Base-by-base conservation (phyloP, 2,797 vertebrate genomes). In the Chelon auratus region DNA sequence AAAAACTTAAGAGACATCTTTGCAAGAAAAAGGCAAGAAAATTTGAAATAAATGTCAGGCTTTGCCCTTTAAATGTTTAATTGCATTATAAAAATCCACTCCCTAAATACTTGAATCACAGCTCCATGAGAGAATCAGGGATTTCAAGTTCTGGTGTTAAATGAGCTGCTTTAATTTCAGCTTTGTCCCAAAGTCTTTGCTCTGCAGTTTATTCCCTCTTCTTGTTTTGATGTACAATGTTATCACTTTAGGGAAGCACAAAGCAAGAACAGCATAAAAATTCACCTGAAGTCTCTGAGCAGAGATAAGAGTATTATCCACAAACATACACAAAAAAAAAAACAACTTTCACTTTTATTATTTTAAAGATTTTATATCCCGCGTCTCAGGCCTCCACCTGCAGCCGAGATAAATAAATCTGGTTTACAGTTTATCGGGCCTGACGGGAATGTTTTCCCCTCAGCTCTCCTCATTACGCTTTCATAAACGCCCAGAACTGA, bases 211-310 rank as follows among this genome's bases (percentile, higher is more conserved):
- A 45, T 45, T 48, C 17, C 50, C 10, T 60, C 20, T 20, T 37
- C 18, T 64, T 37, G 15, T 40, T 66, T 63, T 76, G 43, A 77
- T 78, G 1, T 53, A 30, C 33, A 73, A 24, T 47, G 68, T 64
- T 70, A 50, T 63, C 51, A 9, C 37, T 52, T 64, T 22, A 36
- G 9, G 39, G 74, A 73, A 75, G 40, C 20, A 14, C 24, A 54
- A 59, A 68, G 11, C 9, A n/a, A 58, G 33, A 68, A 13, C 36
- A 54, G 22, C 1, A 40, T n/a, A 62, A 65, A 52, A 33, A 56
- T 53, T 24, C 12, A 58, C 13, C 37, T 58, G 3, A 61, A 62
- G 55, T 45, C 43, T 17, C 20, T 42, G 36, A 64, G 40, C 9
- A 11, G 18, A 54, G 18, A 45, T 22, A 53, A 26, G 20, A 57